Evolutionary conservation across 2,888 invertebrate genomes (phyloP), one percentile per base, ranked within the genome.

Genomic region (Trachelus tabidus): DNA sequence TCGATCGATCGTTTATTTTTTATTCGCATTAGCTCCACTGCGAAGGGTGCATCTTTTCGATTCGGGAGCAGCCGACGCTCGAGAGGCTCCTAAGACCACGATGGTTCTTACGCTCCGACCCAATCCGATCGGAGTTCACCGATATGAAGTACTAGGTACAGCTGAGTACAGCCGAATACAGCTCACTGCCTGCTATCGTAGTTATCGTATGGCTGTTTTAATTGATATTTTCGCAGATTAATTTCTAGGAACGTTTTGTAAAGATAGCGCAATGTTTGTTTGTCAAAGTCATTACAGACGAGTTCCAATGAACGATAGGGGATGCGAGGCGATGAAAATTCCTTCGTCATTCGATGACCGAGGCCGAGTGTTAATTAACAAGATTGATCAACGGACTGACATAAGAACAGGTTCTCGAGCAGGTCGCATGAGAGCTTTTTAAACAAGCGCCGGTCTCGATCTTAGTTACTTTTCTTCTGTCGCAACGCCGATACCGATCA

Each of bases 1-100:
- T 90, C 89, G 90, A 90, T 90, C 89, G 88, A 91, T 91, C 90
- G 90, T 89, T 56, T 56, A 90, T 90, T 90, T 90, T 91, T 91
- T 90, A 91, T 91, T 91, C 90, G 90, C 89, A 90, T 91, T 90
- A 82, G 85, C 81, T 83, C 82, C 82, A 82, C 85, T 3, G 86
- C 85, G 85, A 89, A 87, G 86, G 87, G 87, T 83, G 89, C 87
- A 89, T 89, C 88, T 89, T 88, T 91, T 90, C 90, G 90, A 90
- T 91, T 90, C 56, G 56, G 9, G 56, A 56, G 56, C 56, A 15
- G 56, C 23, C 23, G 23, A 56, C 9, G 56, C 23, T 56, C 56
- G 23, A 56, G 56, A 23, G 56, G 56, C 56, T 56, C 23, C 56
- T 23, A 56, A 56, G 56, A 23, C 56, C 23, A 23, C 9, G 56